phyloP scores from a whole-genome alignment of 2,113 vertebrate genomes.

The Condylura cristata region DNA sequence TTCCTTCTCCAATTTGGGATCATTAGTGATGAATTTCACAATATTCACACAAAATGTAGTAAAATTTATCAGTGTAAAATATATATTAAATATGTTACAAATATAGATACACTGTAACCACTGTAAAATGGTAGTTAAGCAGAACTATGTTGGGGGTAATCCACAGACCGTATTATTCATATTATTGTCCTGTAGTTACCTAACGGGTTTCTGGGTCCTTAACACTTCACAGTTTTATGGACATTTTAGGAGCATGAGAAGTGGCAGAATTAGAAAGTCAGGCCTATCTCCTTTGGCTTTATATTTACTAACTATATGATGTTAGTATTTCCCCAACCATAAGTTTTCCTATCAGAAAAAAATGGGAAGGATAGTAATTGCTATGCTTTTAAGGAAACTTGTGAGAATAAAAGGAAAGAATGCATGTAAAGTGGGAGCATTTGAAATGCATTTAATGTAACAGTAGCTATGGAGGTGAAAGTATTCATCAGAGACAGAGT shows the following conservation, averaged over 20 bases:
- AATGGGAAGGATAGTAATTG: not conserved
- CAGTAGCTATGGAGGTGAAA: no score
- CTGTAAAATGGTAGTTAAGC: not conserved
- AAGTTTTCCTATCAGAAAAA: not conserved
- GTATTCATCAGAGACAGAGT: no score
- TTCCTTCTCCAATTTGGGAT: constrained; percentile 12
- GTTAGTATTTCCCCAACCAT: constrained; percentile 1
- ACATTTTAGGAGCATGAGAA: not conserved
- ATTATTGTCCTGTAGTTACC: no score
- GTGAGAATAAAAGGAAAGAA: not conserved
- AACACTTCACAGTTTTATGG: not conserved
- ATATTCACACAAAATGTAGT: not conserved
- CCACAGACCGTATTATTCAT: not conserved
- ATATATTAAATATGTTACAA: not conserved
- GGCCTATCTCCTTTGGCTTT: not conserved
- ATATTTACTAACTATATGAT: not conserved
- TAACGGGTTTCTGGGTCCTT: not conserved
- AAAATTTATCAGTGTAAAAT: not conserved
- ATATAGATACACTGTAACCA: not conserved
- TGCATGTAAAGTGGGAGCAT: not conserved
- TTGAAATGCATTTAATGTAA: not conserved
- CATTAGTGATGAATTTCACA: constrained; percentile 8
- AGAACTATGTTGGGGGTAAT: not conserved
- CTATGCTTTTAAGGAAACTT: not conserved
- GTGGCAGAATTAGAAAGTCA: not conserved